Percentiles rank a stretch among this genome's conserved stretches.
phyloP scores from a whole-genome alignment of 1,140 invertebrate species.

The Thaumatotibia leucotreta region DNA sequence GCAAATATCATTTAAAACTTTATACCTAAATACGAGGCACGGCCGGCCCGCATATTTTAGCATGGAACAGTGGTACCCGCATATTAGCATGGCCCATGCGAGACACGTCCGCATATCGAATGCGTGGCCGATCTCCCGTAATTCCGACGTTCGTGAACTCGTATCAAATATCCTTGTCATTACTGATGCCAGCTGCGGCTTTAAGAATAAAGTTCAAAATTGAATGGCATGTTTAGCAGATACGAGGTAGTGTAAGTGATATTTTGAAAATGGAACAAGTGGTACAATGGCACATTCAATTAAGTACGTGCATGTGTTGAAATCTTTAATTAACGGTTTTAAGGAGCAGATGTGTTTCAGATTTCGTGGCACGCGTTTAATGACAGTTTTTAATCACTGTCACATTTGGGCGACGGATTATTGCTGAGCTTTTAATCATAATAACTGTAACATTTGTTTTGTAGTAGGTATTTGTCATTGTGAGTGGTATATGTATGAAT shows the following conservation, averaged over 20 bases:
- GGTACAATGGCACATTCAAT: conserved; percentile 29
- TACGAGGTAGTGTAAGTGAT: neutral
- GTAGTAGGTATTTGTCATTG: too few relatives aligned
- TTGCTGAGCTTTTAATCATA: too few relatives aligned
- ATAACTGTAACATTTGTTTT: too few relatives aligned
- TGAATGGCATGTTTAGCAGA: neutral
- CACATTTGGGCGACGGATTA: neutral
- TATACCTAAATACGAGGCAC: conserved; percentile 23
- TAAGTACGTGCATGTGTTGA: conserved; percentile 8
- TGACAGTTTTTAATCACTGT: neutral
- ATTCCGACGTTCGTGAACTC: neutral
- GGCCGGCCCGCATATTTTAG: conserved; percentile 18
- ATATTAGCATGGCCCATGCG: conserved; percentile 1
- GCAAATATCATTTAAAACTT: conserved; percentile 31
- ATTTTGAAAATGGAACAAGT: neutral
- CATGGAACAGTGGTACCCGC: neutral
- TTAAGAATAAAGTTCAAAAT: neutral
- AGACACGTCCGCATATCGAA: neutral
- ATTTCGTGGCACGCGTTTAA: neutral
- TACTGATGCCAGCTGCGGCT: neutral
- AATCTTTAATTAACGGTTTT: conserved; percentile 10
- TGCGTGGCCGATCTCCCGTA: neutral
- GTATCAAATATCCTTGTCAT: neutral
- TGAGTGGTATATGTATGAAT: too few relatives aligned
- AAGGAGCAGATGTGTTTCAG: neutral